phyloP scores from a whole-genome alignment of 2,113 vertebrate species.

The Heteronetta atricapilla region DNA sequence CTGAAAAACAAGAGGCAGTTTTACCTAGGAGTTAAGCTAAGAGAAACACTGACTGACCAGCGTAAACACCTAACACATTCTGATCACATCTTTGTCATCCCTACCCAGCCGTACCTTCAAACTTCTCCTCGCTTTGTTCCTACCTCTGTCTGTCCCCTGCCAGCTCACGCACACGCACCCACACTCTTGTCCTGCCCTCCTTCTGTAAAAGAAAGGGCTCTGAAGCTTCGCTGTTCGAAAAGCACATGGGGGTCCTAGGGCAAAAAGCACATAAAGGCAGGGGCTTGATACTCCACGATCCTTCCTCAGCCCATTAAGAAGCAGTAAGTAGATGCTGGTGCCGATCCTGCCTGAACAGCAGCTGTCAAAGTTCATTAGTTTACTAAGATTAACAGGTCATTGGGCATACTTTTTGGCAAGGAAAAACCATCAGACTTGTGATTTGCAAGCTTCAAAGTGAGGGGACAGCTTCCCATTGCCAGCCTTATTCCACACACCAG shows the following conservation, averaged over 20 bases:
- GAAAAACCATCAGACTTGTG: slow-evolving; percentile 1
- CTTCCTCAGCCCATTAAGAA: background rate
- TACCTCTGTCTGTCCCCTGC: background rate
- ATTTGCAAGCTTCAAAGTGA: slow-evolving; percentile 10
- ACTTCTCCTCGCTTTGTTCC: background rate
- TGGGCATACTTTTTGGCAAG: slow-evolving; percentile 30
- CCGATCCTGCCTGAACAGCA: background rate
- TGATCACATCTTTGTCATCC: background rate
- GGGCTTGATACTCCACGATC: background rate
- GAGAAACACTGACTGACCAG: background rate
- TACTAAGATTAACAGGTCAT: slow-evolving; percentile 38
- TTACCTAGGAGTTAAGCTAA: background rate
- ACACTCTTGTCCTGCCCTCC: background rate
- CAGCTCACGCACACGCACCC: background rate
- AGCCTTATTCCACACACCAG: slow-evolving; percentile 28
- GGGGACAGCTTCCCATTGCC: background rate
- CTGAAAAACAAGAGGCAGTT: background rate
- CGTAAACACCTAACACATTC: background rate
- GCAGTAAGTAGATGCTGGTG: slow-evolving; percentile 8
- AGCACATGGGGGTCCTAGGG: background rate
- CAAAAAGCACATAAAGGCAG: background rate
- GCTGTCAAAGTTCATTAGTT: slow-evolving; percentile 54
- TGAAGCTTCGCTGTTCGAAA: background rate
- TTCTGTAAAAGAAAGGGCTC: background rate
- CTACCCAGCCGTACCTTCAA: background rate